phyloP scores from a whole-genome alignment of 2,888 invertebrate genomes.

The Pristionchus maxplancki region DNA sequence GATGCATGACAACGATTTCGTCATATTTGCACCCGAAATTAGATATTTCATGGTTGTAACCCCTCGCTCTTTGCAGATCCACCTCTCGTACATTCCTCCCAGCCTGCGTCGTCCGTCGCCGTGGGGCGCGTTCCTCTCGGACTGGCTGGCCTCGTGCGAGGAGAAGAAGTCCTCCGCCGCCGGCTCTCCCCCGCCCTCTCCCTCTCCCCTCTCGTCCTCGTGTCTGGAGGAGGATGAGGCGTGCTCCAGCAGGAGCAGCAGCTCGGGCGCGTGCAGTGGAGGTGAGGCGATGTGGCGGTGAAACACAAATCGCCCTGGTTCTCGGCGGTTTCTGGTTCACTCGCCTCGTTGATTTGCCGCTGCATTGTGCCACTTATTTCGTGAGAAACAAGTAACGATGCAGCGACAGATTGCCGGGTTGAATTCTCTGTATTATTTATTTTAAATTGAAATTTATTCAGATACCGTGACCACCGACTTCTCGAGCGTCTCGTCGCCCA shows the following conservation, averaged over 20 bases:
- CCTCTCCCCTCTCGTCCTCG: neutral
- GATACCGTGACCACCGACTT: constrained; percentile 23
- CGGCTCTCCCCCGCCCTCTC: neutral
- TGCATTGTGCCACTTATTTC: too few species aligned
- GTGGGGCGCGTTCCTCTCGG: neutral
- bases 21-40: too few species aligned
- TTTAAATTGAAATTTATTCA: neutral
- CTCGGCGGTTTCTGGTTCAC: too few species aligned
- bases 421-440: neutral
- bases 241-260: constrained; percentile 5
- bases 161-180: neutral
- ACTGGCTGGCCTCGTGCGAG: constrained; percentile 4
- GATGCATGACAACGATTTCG: too few species aligned
- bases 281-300: neutral
- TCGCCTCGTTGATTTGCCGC: too few species aligned
- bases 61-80: neutral
- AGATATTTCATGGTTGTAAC: neutral
- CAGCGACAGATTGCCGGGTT: neutral
- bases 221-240: neutral
- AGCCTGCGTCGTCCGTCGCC: constrained; percentile 16
- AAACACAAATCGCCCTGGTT: neutral
- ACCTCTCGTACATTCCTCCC: constrained; percentile 17
- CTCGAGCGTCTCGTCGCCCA: constrained; percentile 24
- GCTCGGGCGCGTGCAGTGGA: constrained; percentile 17
- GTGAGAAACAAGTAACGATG: neutral